These are phyloP conservation scores for Condylura cristata DNA, from an alignment of 2,113 vertebrate genomes.

Conservation along the genomic window DNA sequence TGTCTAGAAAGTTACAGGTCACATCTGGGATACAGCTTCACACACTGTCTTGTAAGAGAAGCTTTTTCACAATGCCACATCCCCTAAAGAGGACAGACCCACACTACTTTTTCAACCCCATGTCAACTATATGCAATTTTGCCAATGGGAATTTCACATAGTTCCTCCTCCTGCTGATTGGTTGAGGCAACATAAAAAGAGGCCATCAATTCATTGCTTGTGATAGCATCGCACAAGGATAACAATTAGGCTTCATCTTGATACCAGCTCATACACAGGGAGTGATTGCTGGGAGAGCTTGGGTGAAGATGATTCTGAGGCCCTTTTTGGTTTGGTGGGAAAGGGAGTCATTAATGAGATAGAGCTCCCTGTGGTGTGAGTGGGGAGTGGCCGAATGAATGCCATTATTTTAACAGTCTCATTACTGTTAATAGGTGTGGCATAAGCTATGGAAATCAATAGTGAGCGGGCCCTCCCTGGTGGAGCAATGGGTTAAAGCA, in stretches of 20 bases:
- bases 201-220: neutral
- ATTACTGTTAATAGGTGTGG: neutral
- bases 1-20: neutral
- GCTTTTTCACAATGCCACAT: neutral
- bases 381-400: neutral
- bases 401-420: neutral
- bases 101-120: neutral
- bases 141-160: neutral
- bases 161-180: neutral
- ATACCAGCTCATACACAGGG: neutral
- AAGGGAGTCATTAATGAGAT: neutral
- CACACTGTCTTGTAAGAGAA: neutral
- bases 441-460: neutral
- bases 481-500: too few species aligned
- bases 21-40: neutral
- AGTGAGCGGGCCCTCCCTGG: too few species aligned
- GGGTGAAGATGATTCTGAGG: neutral
- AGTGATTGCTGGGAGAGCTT: neutral
- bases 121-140: neutral
- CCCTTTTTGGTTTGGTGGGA: neutral
- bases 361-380: neutral
- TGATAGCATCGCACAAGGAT: neutral
- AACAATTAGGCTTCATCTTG: neutral
- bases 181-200: neutral
- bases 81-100: neutral